Conservation (phyloP, 2,113 vertebrate genomes). For the Holacanthus passer region DNA sequence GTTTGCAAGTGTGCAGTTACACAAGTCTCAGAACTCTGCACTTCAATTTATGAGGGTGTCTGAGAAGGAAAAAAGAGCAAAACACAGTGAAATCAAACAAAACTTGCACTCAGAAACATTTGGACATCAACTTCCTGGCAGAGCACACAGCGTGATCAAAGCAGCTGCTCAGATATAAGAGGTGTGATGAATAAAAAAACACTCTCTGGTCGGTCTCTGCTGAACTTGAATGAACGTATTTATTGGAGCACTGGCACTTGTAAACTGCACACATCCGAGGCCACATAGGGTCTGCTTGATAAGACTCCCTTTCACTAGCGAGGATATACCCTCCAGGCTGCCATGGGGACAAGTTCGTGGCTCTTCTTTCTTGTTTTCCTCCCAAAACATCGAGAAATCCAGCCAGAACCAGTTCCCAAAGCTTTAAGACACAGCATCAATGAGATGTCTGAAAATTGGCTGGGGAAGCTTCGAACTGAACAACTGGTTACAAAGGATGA, state of each 20-base stretch:
- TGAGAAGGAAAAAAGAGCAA: neutral
- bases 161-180: neutral
- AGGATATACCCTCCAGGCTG: neutral
- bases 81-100: neutral
- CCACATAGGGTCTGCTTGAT: neutral
- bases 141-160: neutral
- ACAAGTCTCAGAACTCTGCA: neutral
- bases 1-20: constrained; percentile 14
- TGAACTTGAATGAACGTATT: neutral
- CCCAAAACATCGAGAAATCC: neutral
- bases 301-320: neutral
- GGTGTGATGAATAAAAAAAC: neutral
- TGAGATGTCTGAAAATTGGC: neutral
- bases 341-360: neutral
- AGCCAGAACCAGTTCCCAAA: constrained; percentile 15
- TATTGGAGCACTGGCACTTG: neutral
- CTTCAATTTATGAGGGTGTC: neutral
- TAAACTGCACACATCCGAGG: neutral
- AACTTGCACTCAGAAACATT: constrained; percentile 6
- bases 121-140: neutral
- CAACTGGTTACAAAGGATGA: neutral
- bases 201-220: neutral
- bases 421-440: constrained; percentile 1
- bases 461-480: constrained; percentile 16
- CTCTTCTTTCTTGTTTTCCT: neutral